Evolutionary conservation across 1,140 invertebrate species (phyloP), one percentile per base, ranked within the genome.

Genomic region (Atta texana): DNA sequence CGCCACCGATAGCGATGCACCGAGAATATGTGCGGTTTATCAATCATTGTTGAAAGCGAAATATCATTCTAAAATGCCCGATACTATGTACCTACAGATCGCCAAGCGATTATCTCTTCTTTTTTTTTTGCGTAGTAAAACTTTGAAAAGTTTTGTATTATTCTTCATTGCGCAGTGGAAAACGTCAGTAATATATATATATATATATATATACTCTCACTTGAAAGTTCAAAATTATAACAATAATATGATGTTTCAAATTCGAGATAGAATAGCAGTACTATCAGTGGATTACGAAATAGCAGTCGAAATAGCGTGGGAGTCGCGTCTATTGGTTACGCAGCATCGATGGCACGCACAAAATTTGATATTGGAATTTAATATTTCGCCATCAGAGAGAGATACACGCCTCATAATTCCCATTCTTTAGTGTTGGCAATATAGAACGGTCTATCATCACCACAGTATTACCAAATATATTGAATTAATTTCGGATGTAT

Each of bases 311-410:
- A 61, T 71, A 81, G 16, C 49, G 14, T 68, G 24, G 24, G 55
- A 55, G 28, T 28, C 44, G 61, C 49, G 49, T 63, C 69, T 75
- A 75, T 75, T 51, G 69, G 69, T 24, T 24, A 55, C 55, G 55
- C n/a, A 34, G 34, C 7, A 12, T 31, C 28, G 24, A 16, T 55
- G 49, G 80, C 80, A 64, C 24, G 80, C 31, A 16, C 61, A 57
- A 78, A 85, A 85, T 85, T 39, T 77, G 24, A 78, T 64, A 64
- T 78, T 21, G 49, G 61, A 66, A 85, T 77, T 85, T 76, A 78
- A 76, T 78, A 78, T 85, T 78, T 85, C 61, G 55, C 24, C 71
- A 63, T 85, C 82, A 57, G 82, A 39, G 34, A 39, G 34, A 39
- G 34, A 77, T 59, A 55, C 75, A 39, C 74, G 82, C 21, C 28